phyloP scores from a whole-genome alignment of 2,113 vertebrate species.

The Nothobranchius kuhntae region DNA sequence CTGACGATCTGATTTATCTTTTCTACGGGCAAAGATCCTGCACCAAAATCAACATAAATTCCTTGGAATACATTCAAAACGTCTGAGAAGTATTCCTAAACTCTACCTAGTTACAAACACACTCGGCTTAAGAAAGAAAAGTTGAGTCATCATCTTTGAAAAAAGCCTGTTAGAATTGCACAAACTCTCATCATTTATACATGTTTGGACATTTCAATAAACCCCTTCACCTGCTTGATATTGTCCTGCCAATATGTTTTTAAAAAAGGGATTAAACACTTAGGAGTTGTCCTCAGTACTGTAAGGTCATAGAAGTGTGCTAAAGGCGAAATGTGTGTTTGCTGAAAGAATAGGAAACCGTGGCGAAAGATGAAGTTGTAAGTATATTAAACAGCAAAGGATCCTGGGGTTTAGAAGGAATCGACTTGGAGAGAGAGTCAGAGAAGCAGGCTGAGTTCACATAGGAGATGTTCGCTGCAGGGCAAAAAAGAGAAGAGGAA shows the following conservation, averaged over 20 bases:
- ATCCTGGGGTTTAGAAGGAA: slow-evolving; percentile 19
- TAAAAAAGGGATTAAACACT: background rate
- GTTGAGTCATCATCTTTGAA: background rate
- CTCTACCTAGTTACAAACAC: no score
- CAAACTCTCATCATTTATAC: background rate
- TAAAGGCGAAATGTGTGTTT: slow-evolving; percentile 11
- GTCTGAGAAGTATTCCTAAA: no score
- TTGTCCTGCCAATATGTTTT: background rate
- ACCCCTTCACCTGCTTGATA: background rate
- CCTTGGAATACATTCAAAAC: no score
- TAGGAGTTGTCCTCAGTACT: background rate
- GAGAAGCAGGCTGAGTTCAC: slow-evolving; percentile 11
- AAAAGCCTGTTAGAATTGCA: background rate
- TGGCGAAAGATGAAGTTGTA: slow-evolving; percentile 30
- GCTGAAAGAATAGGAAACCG: slow-evolving; percentile 13
- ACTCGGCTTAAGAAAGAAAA: no score
- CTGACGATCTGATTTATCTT: no score
- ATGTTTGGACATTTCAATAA: background rate
- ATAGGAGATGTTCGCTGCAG: slow-evolving; percentile 32
- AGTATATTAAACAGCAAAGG: slow-evolving; percentile 9
- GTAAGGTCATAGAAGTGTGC: slow-evolving; percentile 9
- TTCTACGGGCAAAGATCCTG: no score
- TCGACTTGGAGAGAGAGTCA: slow-evolving; percentile 7
- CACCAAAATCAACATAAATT: no score
- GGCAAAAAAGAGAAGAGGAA: slow-evolving; percentile 28